Conservation (phyloP, 2,888 invertebrate genomes). For the Heliconius hortense region DNA sequence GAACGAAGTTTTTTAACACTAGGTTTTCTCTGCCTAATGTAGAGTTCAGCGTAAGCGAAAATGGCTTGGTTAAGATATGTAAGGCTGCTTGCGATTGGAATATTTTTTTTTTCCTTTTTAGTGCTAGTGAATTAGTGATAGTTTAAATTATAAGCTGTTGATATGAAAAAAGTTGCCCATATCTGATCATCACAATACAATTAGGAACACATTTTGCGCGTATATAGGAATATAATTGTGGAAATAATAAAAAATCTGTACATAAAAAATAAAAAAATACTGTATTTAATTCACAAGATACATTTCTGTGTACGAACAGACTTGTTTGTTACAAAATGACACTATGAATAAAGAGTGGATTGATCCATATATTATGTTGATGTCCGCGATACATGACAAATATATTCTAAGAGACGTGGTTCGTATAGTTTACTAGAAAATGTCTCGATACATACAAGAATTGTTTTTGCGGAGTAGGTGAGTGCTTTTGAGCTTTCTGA, state of each 20-base stretch:
- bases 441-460: not conserved
- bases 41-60: no score
- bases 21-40: not conserved
- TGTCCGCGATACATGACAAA: conserved; percentile 28
- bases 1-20: not conserved
- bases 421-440: not conserved
- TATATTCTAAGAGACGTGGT: not conserved
- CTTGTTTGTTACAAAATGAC: conserved; percentile 18
- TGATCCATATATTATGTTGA: conserved; percentile 33
- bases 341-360: conserved; percentile 35
- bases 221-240: no score
- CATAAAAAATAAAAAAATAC: not conserved
- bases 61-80: not conserved
- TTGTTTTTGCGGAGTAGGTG: no score
- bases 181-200: no score
- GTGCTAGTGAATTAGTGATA: no score
- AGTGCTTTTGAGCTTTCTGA: no score
- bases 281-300: not conserved
- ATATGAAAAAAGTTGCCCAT: no score
- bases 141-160: no score
- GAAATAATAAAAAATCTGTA: not conserved
- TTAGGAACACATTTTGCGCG: no score
- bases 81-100: not conserved
- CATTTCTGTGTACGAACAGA: not conserved
- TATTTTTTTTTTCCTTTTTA: not conserved